Conservation (phyloP, 2,797 vertebrate genomes). For the Acrossocheilus fasciatus region DNA sequence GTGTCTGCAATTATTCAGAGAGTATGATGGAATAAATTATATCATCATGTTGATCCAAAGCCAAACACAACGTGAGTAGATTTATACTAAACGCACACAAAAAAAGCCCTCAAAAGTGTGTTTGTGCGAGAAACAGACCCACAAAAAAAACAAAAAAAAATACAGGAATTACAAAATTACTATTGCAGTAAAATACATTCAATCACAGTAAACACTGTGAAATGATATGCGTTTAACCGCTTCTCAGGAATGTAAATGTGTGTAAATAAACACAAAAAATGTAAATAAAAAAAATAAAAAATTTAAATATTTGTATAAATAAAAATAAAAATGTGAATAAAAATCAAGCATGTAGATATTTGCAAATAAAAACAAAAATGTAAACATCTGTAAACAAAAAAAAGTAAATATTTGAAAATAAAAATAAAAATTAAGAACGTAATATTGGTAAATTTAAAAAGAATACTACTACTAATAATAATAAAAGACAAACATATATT, state of each 20-base stretch:
- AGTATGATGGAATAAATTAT: neutral
- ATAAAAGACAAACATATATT: neutral
- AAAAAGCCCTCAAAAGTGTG: neutral
- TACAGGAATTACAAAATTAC: no score
- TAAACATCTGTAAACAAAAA: no score
- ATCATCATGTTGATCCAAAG: neutral
- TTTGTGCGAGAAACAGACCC: neutral
- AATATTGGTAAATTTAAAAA: no score
- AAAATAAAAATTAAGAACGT: neutral
- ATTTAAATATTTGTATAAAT: neutral
- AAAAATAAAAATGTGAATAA: neutral
- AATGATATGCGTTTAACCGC: neutral
- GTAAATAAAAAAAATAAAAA: no score
- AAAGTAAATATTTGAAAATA: no score
- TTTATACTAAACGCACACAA: no score
- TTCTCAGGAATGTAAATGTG: neutral
- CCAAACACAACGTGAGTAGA: neutral
- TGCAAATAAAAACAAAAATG: no score
- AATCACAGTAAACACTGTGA: neutral
- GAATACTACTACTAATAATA: no score
- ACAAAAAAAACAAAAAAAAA: no score
- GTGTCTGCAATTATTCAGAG: neutral
- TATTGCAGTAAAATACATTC: neutral
- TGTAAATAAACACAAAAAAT: neutral
- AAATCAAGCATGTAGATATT: no score